Percentiles rank a stretch among this genome's conserved stretches.
phyloP scores from a whole-genome alignment of 2,797 vertebrate genomes.

The Takifugu rubripes region DNA sequence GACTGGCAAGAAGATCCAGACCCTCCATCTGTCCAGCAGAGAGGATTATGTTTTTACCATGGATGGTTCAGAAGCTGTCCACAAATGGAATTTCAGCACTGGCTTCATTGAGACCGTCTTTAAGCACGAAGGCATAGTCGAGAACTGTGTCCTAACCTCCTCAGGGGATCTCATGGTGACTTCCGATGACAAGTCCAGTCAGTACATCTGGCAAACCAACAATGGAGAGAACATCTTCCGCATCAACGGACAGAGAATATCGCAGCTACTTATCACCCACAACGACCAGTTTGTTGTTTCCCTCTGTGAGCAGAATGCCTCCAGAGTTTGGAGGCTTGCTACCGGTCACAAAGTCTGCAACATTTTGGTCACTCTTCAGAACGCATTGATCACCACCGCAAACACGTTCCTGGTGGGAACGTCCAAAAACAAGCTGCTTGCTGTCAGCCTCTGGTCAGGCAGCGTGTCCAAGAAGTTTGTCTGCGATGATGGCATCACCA shows the following conservation, averaged over 20 bases:
- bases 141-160: constrained; percentile 94
- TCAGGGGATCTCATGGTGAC: constrained; percentile 96
- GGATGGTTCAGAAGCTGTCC: constrained; percentile 93
- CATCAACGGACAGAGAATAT: constrained; percentile 95
- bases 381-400: constrained; percentile 93
- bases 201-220: constrained; percentile 95
- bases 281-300: constrained; percentile 99
- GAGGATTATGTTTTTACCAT: constrained; percentile 96
- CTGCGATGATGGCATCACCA: constrained; percentile 92
- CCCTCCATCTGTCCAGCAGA: constrained; percentile 86
- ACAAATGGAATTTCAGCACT: constrained; percentile 98
- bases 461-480: constrained; percentile 98
- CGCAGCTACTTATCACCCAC: constrained; percentile 95
- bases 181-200: constrained; percentile 94
- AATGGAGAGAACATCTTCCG: constrained; percentile 96
- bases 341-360: constrained; percentile 98
- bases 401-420: constrained; percentile 97
- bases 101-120: constrained; percentile 97
- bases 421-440: constrained; percentile 94
- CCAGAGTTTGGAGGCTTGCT: constrained; percentile 94
- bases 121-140: constrained; percentile 93
- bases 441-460: constrained; percentile 97
- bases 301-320: constrained; percentile 96
- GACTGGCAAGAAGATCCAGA: constrained; percentile 94
- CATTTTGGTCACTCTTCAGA: constrained; percentile 95